Evolutionary conservation across 2,888 invertebrate species (phyloP).

Genomic region (Lepidocyrtinus sp.): DNA sequence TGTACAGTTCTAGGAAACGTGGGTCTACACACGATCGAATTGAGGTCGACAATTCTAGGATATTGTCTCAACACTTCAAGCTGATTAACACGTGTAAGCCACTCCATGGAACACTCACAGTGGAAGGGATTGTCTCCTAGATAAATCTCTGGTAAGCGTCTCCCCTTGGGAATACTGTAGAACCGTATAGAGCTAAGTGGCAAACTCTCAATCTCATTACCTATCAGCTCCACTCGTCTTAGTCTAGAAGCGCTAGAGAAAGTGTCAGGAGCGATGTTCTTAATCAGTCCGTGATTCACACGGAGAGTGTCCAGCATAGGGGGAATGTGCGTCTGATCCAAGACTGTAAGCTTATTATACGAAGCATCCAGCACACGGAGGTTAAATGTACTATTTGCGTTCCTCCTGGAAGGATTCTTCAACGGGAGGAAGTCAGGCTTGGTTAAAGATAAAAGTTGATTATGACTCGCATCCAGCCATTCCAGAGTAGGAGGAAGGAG

Average conservation of each 20-base stretch:
- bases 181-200: constrained; percentile 86
- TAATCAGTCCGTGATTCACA: constrained; percentile 90
- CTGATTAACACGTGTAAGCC: constrained; percentile 92
- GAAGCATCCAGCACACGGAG: constrained; percentile 87
- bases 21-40: constrained; percentile 89
- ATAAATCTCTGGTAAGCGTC: constrained; percentile 88
- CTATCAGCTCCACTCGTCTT: constrained; percentile 91
- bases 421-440: constrained; percentile 27
- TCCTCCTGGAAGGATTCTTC: constrained; percentile 76
- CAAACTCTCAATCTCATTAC: constrained; percentile 90
- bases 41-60: constrained; percentile 90
- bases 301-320: constrained; percentile 89
- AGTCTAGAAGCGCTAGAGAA: constrained; percentile 87
- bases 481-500: constrained; percentile 86
- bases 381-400: too few species aligned
- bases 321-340: constrained; percentile 88
- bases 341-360: constrained; percentile 88
- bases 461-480: constrained; percentile 83
- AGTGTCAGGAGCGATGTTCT: constrained; percentile 85
- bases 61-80: constrained; percentile 82
- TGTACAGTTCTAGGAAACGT: constrained; percentile 77
- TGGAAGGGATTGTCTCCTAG: constrained; percentile 94
- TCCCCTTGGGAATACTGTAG: constrained; percentile 81
- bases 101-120: constrained; percentile 96
- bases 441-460: constrained; percentile 57